Base-by-base conservation (phyloP, 2,888 invertebrate species). In the Hypercompe scribonia region DNA sequence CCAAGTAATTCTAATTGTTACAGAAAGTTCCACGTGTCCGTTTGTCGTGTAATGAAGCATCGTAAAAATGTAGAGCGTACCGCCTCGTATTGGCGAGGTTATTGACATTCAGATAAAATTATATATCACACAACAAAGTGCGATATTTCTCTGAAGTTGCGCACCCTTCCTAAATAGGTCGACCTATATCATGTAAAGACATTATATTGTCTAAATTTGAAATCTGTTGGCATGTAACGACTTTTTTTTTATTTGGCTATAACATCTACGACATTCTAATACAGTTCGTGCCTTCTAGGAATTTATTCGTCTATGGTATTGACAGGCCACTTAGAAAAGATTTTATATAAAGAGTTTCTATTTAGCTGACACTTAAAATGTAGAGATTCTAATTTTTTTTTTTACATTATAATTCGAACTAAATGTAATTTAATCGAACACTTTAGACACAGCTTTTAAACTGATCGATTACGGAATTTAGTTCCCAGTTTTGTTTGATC, bases 101-200 rank as follows among this genome's bases (percentile, higher is more conserved):
- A 84, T 90, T 91, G 91, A 91, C 92, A 86, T 87, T 86, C 85
- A 86, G 91, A 92, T 92, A 91, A 89, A 85, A 85, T 79, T 81
- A 80, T 81, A 81, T 84, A 84, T 84, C 86, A 81, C 81, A 80
- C 78, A 75, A 80, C 74, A 70, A 72, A 78, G 65, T 81, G 78
- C 77, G 78, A 80, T 82, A 81, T 78, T 75, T 77, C 75, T 72
- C 77, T 76, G 74, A 70, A 61, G 81, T 82, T 33, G 39, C 70
- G 50, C 61, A 58, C 68, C 69, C 61, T 67, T 58, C 63, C 34
- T 42, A 66, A 73, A 71, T 73, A 71, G 68, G 73, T 68, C 58
- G 67, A 64, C 50, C 65, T 61, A 50, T 42, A 58, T 50, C 67
- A 69, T 42, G 31, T 54, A 68, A 46, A 54, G 21, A 54, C 28